These are phyloP conservation scores for Rhinolophus sinicus DNA, from an alignment of 2,113 vertebrate species.

Conservation along the genomic window DNA sequence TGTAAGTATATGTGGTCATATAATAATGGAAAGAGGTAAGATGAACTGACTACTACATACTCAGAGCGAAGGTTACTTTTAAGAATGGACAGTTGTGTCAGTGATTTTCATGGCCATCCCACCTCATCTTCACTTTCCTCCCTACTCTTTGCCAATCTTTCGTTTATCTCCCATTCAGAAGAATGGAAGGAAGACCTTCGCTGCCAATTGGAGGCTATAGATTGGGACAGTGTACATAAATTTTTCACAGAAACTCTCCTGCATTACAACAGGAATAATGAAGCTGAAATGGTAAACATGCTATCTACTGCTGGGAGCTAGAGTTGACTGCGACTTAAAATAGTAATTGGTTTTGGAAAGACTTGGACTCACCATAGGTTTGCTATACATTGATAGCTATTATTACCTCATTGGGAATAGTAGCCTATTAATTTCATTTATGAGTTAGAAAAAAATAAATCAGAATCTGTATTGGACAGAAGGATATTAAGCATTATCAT, in stretches of 20 bases:
- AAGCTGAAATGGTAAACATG: not conserved
- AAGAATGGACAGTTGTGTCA: not conserved
- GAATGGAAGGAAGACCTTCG: not conserved
- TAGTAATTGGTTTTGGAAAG: not conserved
- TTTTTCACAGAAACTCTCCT: not conserved
- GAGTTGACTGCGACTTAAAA: not conserved
- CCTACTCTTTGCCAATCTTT: not conserved
- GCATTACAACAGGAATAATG: not conserved
- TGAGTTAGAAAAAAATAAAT: not conserved
- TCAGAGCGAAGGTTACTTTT: not conserved
- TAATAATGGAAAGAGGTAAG: not conserved
- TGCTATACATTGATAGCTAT: not conserved
- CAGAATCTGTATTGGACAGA: not conserved
- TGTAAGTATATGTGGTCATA: not conserved
- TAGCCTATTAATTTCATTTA: not conserved
- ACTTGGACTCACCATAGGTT: not conserved
- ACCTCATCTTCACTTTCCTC: not conserved
- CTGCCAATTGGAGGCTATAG: not conserved
- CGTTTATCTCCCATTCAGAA: not conserved
- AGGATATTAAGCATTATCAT: not conserved
- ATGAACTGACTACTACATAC: not conserved
- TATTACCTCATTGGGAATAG: not conserved
- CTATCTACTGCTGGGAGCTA: not conserved
- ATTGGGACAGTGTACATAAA: not conserved
- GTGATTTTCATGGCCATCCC: not conserved